phyloP scores from a whole-genome alignment of 2,888 invertebrate genomes.

The Euclidia mi region DNA sequence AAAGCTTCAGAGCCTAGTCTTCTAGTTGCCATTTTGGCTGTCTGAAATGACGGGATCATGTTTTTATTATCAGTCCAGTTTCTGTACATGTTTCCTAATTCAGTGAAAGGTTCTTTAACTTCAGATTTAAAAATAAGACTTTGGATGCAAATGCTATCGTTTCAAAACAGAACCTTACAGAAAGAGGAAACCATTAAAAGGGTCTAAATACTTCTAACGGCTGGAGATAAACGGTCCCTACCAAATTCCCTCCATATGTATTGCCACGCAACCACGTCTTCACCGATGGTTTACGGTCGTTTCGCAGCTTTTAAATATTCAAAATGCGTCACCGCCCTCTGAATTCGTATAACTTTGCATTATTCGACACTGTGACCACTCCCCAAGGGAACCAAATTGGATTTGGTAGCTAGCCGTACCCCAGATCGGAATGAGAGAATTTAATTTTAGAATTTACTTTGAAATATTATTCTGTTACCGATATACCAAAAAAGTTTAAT shows the following conservation, averaged over 20 bases:
- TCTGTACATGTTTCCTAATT: too few relatives aligned
- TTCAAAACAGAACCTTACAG: too few relatives aligned
- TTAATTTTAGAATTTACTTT: background rate
- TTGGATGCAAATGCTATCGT: too few relatives aligned
- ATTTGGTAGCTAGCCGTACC: constrained; percentile 33
- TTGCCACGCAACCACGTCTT: constrained; percentile 23
- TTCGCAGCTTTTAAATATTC: constrained; percentile 45
- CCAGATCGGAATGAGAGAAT: background rate
- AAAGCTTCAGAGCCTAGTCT: too few relatives aligned
- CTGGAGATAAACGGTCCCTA: background rate
- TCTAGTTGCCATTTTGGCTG: too few relatives aligned
- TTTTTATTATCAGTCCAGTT: too few relatives aligned
- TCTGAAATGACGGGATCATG: too few relatives aligned
- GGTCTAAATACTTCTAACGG: too few relatives aligned
- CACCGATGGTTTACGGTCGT: constrained; percentile 29
- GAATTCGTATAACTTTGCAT: constrained; percentile 44
- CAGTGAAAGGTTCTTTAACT: too few relatives aligned
- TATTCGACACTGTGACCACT: constrained; percentile 38
- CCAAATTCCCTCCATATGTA: background rate
- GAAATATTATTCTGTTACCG: background rate
- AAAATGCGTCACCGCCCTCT: constrained; percentile 45
- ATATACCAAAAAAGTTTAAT: too few relatives aligned
- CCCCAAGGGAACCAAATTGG: constrained; percentile 39
- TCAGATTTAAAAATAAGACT: too few relatives aligned
- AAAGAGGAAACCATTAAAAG: too few relatives aligned